Evolutionary conservation across 2,888 invertebrate genomes (phyloP).

Genomic region (Drosophila engyochracea): DNA sequence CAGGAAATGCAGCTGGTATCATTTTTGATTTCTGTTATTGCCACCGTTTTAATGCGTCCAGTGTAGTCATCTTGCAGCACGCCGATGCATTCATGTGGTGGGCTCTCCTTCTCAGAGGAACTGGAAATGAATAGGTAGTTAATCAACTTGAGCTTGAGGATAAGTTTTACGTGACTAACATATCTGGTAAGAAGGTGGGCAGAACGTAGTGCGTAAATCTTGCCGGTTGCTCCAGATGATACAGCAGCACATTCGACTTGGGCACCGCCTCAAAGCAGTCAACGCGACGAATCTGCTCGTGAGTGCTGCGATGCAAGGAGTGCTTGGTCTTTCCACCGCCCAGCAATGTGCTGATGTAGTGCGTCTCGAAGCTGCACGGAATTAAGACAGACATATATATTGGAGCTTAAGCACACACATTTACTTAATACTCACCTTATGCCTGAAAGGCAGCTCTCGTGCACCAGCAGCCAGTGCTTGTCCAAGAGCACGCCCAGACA

Average conservation of each 20-base stretch:
- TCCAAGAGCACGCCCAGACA: conserved; percentile 90
- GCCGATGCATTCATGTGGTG: conserved; percentile 88
- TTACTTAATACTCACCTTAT: conserved; percentile 66
- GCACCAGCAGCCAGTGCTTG: conserved; percentile 88
- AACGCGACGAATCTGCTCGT: conserved; percentile 90
- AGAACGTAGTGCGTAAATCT: conserved; percentile 88
- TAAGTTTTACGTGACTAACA: conserved; percentile 84
- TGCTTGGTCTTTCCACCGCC: conserved; percentile 89
- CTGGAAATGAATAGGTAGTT: background rate
- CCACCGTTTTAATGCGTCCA: conserved; percentile 86
- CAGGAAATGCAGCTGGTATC: conserved; percentile 71
- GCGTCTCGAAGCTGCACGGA: conserved; percentile 86
- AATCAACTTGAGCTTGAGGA: too few species aligned
- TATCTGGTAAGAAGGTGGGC: conserved; percentile 87
- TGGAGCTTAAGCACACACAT: background rate
- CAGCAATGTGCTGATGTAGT: conserved; percentile 88
- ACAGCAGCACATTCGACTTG: conserved; percentile 87
- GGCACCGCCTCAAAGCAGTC: conserved; percentile 87
- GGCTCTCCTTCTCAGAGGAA: conserved; percentile 35
- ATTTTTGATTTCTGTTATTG: conserved; percentile 82
- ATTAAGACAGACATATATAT: background rate
- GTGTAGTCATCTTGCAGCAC: conserved; percentile 87
- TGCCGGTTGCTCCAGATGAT: conserved; percentile 88
- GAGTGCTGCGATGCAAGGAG: conserved; percentile 87
- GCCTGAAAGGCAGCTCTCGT: conserved; percentile 86